phyloP scores from a whole-genome alignment of 2,113 vertebrate genomes.

The Heterocephalus glaber region DNA sequence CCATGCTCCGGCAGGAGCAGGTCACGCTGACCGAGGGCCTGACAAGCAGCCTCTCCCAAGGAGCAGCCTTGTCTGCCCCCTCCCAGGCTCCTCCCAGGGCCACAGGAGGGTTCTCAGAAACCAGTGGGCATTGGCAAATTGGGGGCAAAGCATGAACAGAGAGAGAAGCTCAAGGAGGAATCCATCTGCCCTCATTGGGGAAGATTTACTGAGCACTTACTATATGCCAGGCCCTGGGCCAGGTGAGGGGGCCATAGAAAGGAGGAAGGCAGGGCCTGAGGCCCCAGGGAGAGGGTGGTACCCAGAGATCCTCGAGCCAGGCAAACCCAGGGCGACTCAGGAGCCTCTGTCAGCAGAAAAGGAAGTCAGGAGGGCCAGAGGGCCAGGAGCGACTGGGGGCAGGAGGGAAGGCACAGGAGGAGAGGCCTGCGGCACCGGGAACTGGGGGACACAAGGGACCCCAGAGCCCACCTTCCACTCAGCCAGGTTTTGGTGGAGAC shows the following conservation, averaged over 20 bases:
- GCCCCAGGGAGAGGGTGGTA: fast-evolving
- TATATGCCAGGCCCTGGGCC: background rate
- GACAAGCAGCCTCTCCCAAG: background rate
- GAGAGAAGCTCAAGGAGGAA: background rate
- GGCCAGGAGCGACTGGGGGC: too few relatives aligned
- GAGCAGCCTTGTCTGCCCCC: background rate
- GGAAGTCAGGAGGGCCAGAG: background rate
- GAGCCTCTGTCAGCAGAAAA: background rate
- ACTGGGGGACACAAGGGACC: background rate
- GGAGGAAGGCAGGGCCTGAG: background rate
- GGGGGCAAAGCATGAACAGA: background rate
- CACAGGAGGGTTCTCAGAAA: background rate
- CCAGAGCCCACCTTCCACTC: background rate
- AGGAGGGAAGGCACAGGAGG: background rate
- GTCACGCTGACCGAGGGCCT: slow-evolving; percentile 67
- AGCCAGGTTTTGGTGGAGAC: slow-evolving; percentile 42
- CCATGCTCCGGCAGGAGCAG: background rate
- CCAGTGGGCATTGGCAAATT: background rate
- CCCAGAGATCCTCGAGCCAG: background rate
- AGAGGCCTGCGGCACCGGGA: background rate
- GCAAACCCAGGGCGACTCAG: background rate
- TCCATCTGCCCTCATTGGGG: background rate
- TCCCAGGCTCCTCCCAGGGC: background rate
- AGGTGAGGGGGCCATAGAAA: background rate
- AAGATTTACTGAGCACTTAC: background rate